Base-by-base conservation (phyloP, 1,140 invertebrate species). In the Drosophila sulfurigaster region DNA sequence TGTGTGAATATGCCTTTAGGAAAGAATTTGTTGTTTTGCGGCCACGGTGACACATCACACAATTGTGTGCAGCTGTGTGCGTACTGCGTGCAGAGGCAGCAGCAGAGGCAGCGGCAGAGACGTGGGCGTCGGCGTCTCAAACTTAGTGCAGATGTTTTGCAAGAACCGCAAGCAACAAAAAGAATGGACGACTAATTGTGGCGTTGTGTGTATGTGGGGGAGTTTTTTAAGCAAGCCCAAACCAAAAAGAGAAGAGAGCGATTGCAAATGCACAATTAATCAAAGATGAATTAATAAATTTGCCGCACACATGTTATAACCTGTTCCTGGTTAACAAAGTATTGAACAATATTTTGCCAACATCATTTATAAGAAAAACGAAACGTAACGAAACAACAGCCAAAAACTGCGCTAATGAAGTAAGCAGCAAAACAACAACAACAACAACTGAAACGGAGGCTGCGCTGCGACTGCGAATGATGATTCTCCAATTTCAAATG, bases 401-500 rank as follows among this genome's bases (percentile, higher is more conserved):
- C 76, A 69, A 69, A 75, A 71, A 70, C 82, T 62, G 52, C 74
- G 85, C 83, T 88, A 88, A 87, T 87, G 83, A 87, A 87, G 83
- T 83, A 75, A 88, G 63, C 68, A 66, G 32, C 65, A 69, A 49
- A 72, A 66, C 60, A 49, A 52, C 45, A 59, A 51, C 49, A 68
- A 51, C 30, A 60, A 68, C 54, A 69, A 66, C 65, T 45, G 43
- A 68, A 74, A 65, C 62, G 68, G 68, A 66, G 68, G 49, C 75
- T 67, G 63, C 15, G 45, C 59, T 54, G 30, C 30, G 30, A 32
- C 30, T 32, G 35, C 67, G 78, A 81, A 83, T 62, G 81, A 88
- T 87, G 85, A 87, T 88, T 87, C 83, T 87, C 83, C 83, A 87
- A 87, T 88, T 87, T 80, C 83, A 87, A 87, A 87, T 87, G 87